phyloP scores from a whole-genome alignment of 2,888 invertebrate species.

The Nesidiocoris tenuis region DNA sequence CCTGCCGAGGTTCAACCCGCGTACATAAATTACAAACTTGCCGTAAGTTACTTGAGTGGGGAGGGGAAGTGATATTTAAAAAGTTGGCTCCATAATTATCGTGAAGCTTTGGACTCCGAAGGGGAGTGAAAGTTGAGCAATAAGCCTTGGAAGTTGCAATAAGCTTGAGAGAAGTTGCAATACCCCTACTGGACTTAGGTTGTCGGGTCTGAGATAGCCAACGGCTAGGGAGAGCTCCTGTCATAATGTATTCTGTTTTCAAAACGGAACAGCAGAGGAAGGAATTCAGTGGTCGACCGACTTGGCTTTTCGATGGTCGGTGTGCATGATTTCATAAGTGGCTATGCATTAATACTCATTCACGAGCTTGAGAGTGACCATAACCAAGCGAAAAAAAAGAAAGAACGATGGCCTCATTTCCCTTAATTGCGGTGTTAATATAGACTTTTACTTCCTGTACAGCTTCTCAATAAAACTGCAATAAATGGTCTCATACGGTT shows the following conservation, averaged over 20 bases:
- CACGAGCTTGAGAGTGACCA: no score
- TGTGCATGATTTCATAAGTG: no score
- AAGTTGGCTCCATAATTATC: slow-evolving; percentile 48
- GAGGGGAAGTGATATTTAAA: slow-evolving; percentile 46
- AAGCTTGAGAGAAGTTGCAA: slow-evolving; percentile 45
- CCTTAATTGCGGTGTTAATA: no score
- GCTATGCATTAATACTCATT: no score
- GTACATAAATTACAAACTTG: slow-evolving; percentile 48
- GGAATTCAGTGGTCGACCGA: slow-evolving; percentile 6
- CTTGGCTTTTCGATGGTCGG: neutral
- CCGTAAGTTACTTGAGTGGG: slow-evolving; percentile 45
- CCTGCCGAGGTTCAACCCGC: slow-evolving; percentile 41
- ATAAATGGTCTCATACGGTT: no score
- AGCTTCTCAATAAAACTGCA: no score
- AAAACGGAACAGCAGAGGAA: slow-evolving; percentile 12
- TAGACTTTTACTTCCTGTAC: no score
- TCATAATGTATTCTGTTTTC: slow-evolving; percentile 45
- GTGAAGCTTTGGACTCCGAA: slow-evolving; percentile 37
- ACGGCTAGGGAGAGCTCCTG: slow-evolving; percentile 21
- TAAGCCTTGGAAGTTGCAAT: slow-evolving; percentile 46
- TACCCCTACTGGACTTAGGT: slow-evolving; percentile 46
- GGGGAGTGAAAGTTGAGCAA: slow-evolving; percentile 47
- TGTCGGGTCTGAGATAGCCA: slow-evolving; percentile 42
- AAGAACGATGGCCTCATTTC: no score
- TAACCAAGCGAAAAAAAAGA: no score